These are phyloP conservation scores for Xanthia icteritia DNA, from an alignment of 2,888 invertebrate species.

Conservation along the genomic window DNA sequence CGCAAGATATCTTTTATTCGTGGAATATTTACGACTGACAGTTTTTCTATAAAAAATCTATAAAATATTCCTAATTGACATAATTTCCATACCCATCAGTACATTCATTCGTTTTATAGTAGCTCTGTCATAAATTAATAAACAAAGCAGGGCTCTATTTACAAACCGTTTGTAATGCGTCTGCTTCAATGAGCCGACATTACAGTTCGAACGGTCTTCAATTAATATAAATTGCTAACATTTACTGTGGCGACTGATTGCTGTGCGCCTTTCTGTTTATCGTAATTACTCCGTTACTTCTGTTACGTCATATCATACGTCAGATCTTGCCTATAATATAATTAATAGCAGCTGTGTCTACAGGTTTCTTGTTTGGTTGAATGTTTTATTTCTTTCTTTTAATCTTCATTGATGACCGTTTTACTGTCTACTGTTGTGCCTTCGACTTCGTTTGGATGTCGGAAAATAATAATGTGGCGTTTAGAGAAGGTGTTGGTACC, in stretches of 20 bases:
- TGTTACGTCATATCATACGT: slow-evolving; percentile 32
- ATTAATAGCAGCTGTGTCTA: slow-evolving; percentile 15
- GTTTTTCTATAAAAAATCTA: too few species aligned
- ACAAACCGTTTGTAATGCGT: slow-evolving; percentile 14
- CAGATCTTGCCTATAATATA: background rate
- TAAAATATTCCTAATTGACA: too few species aligned
- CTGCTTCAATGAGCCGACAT: slow-evolving; percentile 44
- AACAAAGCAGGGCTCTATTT: slow-evolving; percentile 22
- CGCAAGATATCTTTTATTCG: background rate
- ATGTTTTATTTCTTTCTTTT: background rate
- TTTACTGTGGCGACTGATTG: slow-evolving; percentile 40
- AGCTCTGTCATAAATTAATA: slow-evolving; percentile 51
- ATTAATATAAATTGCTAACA: slow-evolving; percentile 64
- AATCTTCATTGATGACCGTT: background rate
- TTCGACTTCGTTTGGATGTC: background rate
- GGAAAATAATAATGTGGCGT: background rate
- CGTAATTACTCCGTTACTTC: slow-evolving; percentile 7
- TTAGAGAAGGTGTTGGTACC: background rate
- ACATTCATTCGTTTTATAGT: background rate
- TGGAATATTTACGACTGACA: background rate
- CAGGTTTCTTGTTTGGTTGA: background rate
- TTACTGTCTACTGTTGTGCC: background rate
- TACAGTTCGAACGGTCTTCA: slow-evolving; percentile 52
- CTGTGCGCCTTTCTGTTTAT: slow-evolving; percentile 34
- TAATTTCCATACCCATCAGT: background rate